Evolutionary conservation across 2,113 vertebrate genomes (phyloP).

Genomic region (Stigmatopora argus): DNA sequence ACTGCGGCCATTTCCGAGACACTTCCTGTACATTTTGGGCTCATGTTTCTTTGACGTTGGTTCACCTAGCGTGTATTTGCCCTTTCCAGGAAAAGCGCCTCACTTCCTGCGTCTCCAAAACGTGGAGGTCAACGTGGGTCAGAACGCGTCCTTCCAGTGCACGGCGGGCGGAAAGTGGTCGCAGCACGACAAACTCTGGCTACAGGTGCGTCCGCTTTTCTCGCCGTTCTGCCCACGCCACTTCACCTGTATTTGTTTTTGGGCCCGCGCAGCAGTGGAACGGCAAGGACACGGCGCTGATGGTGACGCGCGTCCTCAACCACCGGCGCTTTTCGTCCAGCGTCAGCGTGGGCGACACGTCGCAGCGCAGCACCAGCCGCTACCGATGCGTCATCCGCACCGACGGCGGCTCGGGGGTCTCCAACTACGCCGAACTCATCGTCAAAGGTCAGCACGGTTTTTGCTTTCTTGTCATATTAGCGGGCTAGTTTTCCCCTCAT

Average conservation of each 20-base stretch:
- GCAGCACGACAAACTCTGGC: slow-evolving; percentile 91
- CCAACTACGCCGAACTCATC: slow-evolving; percentile 92
- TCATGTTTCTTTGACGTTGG: too few species aligned
- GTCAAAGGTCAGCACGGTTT: slow-evolving; percentile 81
- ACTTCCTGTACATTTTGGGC: too few species aligned
- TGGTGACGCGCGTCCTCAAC: slow-evolving; percentile 95
- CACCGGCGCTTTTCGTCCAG: slow-evolving; percentile 90
- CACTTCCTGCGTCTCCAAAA: slow-evolving; percentile 96
- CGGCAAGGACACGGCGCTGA: slow-evolving; percentile 86
- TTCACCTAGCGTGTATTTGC: not conserved
- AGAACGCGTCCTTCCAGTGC: slow-evolving; percentile 94
- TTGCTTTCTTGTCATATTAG: not conserved
- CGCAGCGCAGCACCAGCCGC: slow-evolving; percentile 86
- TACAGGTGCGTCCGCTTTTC: slow-evolving; percentile 46
- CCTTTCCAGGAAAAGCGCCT: slow-evolving; percentile 87
- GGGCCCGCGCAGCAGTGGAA: slow-evolving; percentile 84
- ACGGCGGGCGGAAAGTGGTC: slow-evolving; percentile 96
- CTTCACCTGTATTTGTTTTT: not conserved
- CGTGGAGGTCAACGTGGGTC: slow-evolving; percentile 94
- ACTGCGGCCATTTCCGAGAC: too few species aligned
- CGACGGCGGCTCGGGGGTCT: slow-evolving; percentile 88
- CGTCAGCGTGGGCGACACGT: slow-evolving; percentile 86
- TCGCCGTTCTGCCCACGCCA: not conserved
- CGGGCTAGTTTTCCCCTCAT: too few species aligned
- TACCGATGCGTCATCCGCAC: slow-evolving; percentile 95